A percentile compares a stretch with the other conserved stretches of the same genome.
phyloP scores from a whole-genome alignment of 1,140 invertebrate species.

The Berghia stephanieae region DNA sequence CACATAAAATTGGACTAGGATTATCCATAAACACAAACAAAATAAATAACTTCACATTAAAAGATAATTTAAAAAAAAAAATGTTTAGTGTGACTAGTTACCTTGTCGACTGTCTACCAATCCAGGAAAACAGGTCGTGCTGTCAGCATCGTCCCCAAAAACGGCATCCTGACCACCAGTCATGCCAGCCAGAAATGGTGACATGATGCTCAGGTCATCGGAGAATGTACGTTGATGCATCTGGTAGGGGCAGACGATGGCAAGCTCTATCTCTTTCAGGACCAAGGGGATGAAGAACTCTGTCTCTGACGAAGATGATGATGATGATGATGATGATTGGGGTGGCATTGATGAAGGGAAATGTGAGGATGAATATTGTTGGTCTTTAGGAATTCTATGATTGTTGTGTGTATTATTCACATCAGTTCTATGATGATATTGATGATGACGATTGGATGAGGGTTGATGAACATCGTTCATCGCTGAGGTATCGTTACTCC shows the following conservation, averaged over 20 bases:
- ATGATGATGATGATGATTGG: no score
- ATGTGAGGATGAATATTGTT: no score
- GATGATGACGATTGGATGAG: conserved; percentile 36
- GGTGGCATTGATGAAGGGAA: no score
- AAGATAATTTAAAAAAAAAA: no score
- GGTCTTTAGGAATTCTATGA: no score
- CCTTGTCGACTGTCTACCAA: conserved; percentile 19
- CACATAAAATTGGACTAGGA: no score
- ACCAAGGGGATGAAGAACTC: conserved; percentile 81
- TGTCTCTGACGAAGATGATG: no score
- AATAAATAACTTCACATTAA: no score
- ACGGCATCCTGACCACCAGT: conserved; percentile 21
- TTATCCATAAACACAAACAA: no score
- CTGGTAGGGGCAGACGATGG: conserved; percentile 78
- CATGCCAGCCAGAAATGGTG: conserved; percentile 28
- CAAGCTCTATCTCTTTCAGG: conserved; percentile 85
- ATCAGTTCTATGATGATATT: no score
- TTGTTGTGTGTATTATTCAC: no score
- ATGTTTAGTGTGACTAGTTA: no score
- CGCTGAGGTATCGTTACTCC: neutral
- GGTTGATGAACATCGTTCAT: neutral
- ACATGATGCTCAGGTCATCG: conserved; percentile 40
- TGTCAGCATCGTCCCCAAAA: conserved; percentile 15
- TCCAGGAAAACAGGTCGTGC: conserved; percentile 4
- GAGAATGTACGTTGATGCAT: conserved; percentile 45